Evolutionary conservation across 2,113 vertebrate species (phyloP).

Genomic region (Tupaia tana): DNA sequence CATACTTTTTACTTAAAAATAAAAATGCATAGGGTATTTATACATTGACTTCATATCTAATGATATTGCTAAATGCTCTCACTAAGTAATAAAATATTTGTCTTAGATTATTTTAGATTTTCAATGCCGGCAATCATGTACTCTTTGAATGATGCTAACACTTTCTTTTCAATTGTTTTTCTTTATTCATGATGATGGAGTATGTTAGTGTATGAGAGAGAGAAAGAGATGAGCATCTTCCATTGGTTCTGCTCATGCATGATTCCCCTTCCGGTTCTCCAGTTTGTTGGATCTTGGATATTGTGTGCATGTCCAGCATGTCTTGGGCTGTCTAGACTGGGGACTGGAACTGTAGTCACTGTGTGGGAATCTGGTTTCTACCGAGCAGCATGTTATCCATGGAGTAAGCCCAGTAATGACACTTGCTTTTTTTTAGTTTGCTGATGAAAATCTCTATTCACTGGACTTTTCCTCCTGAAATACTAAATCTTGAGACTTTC

Average conservation of each 20-base stretch:
- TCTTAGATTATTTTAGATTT: background rate
- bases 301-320: too few species aligned
- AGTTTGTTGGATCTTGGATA: too few species aligned
- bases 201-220: too few species aligned
- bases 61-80: background rate
- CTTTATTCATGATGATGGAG: too few species aligned
- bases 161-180: background rate
- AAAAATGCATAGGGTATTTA: background rate
- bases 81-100: background rate
- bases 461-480: background rate
- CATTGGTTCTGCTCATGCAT: too few species aligned
- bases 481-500: background rate
- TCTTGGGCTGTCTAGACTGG: too few species aligned
- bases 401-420: too few species aligned
- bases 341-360: too few species aligned
- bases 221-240: too few species aligned
- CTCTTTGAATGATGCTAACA: background rate
- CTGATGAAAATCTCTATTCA: background rate
- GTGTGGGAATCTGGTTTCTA: too few species aligned
- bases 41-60: background rate
- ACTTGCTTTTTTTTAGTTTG: background rate
- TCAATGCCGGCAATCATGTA: background rate
- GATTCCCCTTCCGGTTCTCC: too few species aligned
- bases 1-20: background rate
- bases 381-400: too few species aligned